Evolutionary conservation across 2,797 vertebrate genomes (phyloP).

Genomic region (Nyctalus aviator): DNA sequence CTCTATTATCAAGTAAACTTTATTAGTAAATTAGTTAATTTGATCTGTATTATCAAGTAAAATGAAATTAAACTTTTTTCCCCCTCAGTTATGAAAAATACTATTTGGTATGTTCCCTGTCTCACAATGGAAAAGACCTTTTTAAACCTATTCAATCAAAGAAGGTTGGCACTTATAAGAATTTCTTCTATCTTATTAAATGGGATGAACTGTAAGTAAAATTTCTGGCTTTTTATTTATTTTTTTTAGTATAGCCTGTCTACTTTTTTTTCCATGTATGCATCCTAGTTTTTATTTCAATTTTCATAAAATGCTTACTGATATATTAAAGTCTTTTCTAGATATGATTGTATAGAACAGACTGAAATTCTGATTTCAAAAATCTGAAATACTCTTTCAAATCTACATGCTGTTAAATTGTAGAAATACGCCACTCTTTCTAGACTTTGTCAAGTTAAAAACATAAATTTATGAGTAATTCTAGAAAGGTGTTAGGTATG

Average conservation of each 20-base stretch:
- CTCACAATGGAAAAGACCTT: slow-evolving; percentile 96
- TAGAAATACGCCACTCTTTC: slow-evolving; percentile 37
- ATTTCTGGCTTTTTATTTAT: slow-evolving; percentile 50
- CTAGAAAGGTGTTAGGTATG: neutral
- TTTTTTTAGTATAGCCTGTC: slow-evolving; percentile 19
- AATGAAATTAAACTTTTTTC: slow-evolving; percentile 75
- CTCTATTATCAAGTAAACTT: neutral
- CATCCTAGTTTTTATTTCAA: slow-evolving; percentile 35
- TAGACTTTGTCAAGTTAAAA: slow-evolving; percentile 53
- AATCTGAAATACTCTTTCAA: slow-evolving; percentile 50
- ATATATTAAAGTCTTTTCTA: slow-evolving; percentile 25
- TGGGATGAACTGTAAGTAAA: slow-evolving; percentile 98
- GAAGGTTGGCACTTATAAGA: slow-evolving; percentile 97
- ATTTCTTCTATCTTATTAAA: slow-evolving; percentile 98
- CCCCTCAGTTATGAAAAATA: slow-evolving; percentile 96
- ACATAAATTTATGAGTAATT: slow-evolving; percentile 44
- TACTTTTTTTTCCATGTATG: slow-evolving; percentile 43
- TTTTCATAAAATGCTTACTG: slow-evolving; percentile 59
- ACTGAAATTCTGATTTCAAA: slow-evolving; percentile 61
- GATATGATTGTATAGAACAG: slow-evolving; percentile 23
- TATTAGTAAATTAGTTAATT: neutral
- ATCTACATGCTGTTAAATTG: slow-evolving; percentile 8
- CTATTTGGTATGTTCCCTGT: slow-evolving; percentile 96
- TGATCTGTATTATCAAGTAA: slow-evolving; percentile 60
- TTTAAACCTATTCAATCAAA: slow-evolving; percentile 98